Base-by-base conservation (phyloP, 2,888 invertebrate species). In the Aphodius granarius region DNA sequence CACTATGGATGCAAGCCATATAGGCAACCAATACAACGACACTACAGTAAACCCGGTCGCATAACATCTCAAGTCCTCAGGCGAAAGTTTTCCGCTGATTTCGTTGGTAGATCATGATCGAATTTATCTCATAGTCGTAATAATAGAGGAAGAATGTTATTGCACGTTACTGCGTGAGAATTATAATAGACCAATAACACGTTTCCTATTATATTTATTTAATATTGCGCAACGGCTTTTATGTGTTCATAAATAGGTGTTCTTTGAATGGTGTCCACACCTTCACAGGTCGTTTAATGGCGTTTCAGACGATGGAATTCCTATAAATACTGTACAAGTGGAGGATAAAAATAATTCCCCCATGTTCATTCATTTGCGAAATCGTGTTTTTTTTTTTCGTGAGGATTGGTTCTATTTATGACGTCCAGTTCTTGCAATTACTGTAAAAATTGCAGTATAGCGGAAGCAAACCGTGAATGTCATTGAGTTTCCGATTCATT, bases 381-480 rank as follows among this genome's bases (percentile, higher is more conserved):
- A 43, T 43, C 43, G 43, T 43, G 43, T 13, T 43, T 6, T 43
- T 9, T 6, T 2, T 1, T 43, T 6, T 1, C 1, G 13, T 43
- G 43, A 9, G 43, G 43, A 9, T 6, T 6, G 43, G 43, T 43
- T 43, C 43, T 43, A 43, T 43, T 43, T 43, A 13, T 43, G 13
- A 13, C 6, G 43, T 43, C 13, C 43, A 43, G 13, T 43, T 43
- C 43, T 43, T 43, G 43, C 43, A 43, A 43, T 43, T 43, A 43
- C 43, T 43, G 43, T 43, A 43, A 43, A 43, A 43, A 43, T 43
- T 43, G 43, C 43, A 43, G 43, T 43, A 13, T 43, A 43, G 43
- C 43, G 43, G 43, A 43, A 43, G 43, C 13, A 43, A 43, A 43
- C 43, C 68, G 68, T 68, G 68, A 68, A 68, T 68, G 68, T 68